Evolutionary conservation across 2,113 vertebrate species (phyloP).

Genomic region (Phasianus colchicus): DNA sequence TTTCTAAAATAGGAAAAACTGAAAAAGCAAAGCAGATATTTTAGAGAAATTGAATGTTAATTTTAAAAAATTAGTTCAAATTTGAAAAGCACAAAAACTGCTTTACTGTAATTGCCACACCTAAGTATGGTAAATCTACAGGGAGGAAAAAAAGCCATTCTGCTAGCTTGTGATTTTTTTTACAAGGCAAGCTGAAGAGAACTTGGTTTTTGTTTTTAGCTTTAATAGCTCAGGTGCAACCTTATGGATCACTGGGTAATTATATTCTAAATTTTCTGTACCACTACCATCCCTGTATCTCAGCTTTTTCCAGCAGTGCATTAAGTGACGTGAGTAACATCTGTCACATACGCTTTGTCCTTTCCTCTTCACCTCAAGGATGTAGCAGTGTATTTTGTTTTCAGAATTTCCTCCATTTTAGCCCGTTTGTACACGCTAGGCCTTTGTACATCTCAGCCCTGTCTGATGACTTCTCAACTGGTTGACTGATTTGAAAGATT

Average conservation of each 20-base stretch:
- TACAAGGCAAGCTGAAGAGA: neutral
- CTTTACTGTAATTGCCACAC: neutral
- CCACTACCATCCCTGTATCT: neutral
- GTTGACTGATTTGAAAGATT: neutral
- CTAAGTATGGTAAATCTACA: neutral
- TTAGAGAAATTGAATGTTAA: neutral
- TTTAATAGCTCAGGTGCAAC: constrained; percentile 7
- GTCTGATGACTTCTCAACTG: neutral
- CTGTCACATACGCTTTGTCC: neutral
- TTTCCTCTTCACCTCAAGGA: neutral
- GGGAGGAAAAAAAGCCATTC: neutral
- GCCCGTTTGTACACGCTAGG: neutral
- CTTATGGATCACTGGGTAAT: constrained; percentile 27
- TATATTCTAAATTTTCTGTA: constrained; percentile 8
- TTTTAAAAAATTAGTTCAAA: neutral
- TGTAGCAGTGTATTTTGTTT: neutral
- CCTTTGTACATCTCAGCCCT: neutral
- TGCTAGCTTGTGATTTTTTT: constrained; percentile 26
- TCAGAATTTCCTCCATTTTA: neutral
- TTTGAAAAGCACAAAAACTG: neutral
- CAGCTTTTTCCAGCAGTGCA: neutral
- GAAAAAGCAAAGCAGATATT: neutral
- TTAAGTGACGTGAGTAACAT: neutral
- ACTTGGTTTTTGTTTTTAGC: neutral
- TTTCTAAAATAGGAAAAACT: neutral